Evolutionary conservation across 1,140 invertebrate species (phyloP).

Genomic region (Proctacanthus coquilletti): DNA sequence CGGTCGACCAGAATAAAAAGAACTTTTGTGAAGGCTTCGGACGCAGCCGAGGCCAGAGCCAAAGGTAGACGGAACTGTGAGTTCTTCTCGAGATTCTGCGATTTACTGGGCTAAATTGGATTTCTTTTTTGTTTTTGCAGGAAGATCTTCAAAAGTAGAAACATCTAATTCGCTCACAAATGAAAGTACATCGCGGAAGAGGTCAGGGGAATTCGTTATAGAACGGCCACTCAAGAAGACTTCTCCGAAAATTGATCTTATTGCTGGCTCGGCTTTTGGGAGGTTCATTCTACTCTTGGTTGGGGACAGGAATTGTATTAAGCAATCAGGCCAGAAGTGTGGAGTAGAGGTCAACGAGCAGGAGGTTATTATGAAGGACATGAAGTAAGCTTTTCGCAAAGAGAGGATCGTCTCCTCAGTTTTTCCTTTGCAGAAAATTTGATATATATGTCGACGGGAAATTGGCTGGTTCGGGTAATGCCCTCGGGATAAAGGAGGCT

Average conservation of each 20-base stretch:
- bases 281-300: constrained; percentile 11
- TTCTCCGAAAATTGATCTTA: constrained; percentile 6
- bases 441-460: constrained; percentile 26
- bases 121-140: not conserved
- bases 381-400: not conserved
- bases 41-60: constrained; percentile 55
- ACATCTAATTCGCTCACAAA: too few relatives aligned
- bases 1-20: constrained; percentile 50
- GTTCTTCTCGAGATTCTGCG: constrained; percentile 1
- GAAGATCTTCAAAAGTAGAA: too few relatives aligned
- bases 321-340: constrained; percentile 10
- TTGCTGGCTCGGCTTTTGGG: constrained; percentile 4
- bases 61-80: constrained; percentile 36
- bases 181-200: too few relatives aligned
- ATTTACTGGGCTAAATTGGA: not conserved
- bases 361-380: not conserved
- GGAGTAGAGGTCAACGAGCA: constrained; percentile 2
- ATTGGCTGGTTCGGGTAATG: constrained; percentile 17
- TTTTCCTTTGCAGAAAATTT: constrained; percentile 7
- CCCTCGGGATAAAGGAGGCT: constrained; percentile 27
- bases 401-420: too few relatives aligned
- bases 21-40: constrained; percentile 61
- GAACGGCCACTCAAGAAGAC: too few relatives aligned
- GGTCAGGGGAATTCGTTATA: too few relatives aligned
- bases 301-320: constrained; percentile 17